Evolutionary conservation across 2,888 invertebrate species (phyloP).

Genomic region (Ecliptopera silaceata): DNA sequence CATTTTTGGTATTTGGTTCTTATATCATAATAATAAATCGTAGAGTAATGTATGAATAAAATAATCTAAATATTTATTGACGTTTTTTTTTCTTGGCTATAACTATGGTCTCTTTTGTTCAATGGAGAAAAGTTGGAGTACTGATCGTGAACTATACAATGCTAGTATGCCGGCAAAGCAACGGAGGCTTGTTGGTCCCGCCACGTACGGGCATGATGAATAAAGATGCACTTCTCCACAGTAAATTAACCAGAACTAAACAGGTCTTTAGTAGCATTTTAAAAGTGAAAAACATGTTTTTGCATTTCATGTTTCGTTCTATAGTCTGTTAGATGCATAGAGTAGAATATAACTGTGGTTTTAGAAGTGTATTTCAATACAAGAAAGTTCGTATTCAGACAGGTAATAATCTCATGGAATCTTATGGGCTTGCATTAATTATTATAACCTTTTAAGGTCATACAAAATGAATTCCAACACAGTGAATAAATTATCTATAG

Average conservation of each 20-base stretch:
- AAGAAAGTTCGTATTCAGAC: too few relatives aligned
- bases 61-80: too few relatives aligned
- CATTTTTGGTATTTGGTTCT: too few relatives aligned
- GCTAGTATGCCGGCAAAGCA: constrained; percentile 10
- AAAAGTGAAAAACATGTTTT: constrained; percentile 11
- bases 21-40: too few relatives aligned
- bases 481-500: too few relatives aligned
- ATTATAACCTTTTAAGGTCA: too few relatives aligned
- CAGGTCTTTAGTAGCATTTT: constrained; percentile 22
- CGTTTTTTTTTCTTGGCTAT: too few relatives aligned
- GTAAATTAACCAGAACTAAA: constrained; percentile 24
- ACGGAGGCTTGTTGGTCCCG: constrained; percentile 33
- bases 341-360: not conserved
- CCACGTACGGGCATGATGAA: constrained; percentile 24
- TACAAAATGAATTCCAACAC: too few relatives aligned
- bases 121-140: not conserved
- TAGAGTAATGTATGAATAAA: too few relatives aligned
- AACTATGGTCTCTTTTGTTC: too few relatives aligned
- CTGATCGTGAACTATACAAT: constrained; percentile 6
- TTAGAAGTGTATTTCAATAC: not conserved
- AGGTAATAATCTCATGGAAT: too few relatives aligned
- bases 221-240: constrained; percentile 26
- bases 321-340: not conserved
- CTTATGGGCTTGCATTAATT: too few relatives aligned
- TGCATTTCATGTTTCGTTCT: not conserved